A percentile compares a stretch with the other conserved stretches of the same genome.
These are phyloP conservation scores for Drosophila azteca DNA, from an alignment of 1,140 invertebrate genomes.

Conservation along the genomic window DNA sequence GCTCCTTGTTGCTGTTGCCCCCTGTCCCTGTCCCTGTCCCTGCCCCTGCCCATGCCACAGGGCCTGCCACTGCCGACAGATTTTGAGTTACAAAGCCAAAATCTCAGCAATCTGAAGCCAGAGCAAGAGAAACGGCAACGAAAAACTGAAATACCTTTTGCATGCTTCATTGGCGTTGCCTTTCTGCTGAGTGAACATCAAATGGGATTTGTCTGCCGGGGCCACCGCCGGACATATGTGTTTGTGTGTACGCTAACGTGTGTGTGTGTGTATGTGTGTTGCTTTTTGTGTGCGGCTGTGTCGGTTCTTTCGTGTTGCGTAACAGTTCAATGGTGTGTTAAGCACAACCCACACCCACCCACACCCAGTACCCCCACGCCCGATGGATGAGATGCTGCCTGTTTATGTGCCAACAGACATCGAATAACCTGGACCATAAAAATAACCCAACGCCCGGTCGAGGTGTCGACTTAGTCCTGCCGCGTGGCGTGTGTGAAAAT, in stretches of 20 bases:
- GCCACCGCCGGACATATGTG: slow-evolving; percentile 65
- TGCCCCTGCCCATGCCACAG: no score
- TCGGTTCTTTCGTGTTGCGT: slow-evolving; percentile 60
- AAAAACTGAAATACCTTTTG: slow-evolving; percentile 79
- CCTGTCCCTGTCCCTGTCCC: no score
- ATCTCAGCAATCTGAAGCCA: slow-evolving; percentile 56
- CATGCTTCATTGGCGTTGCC: slow-evolving; percentile 81
- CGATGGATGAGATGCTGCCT: slow-evolving; percentile 45
- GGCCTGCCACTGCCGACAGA: slow-evolving; percentile 43
- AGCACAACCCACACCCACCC: slow-evolving; percentile 49
- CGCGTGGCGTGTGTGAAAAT: slow-evolving; percentile 33
- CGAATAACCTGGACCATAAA: slow-evolving; percentile 63
- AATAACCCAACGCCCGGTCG: slow-evolving; percentile 38
- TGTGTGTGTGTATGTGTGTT: slow-evolving; percentile 13
- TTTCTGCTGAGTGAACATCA: slow-evolving; percentile 82
- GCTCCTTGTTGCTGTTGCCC: slow-evolving; percentile 58
- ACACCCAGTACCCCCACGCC: slow-evolving; percentile 13
- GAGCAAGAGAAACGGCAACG: slow-evolving; percentile 42
- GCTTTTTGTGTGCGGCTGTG: slow-evolving; percentile 8
- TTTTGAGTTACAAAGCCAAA: slow-evolving; percentile 82
- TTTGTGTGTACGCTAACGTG: not conserved
- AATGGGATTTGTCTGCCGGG: slow-evolving; percentile 75
- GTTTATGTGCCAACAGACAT: slow-evolving; percentile 70
- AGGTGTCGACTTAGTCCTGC: slow-evolving; percentile 44
- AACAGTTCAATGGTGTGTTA: slow-evolving; percentile 80